Conservation (phyloP, 2,888 invertebrate genomes). For the Cephus spinipes region DNA sequence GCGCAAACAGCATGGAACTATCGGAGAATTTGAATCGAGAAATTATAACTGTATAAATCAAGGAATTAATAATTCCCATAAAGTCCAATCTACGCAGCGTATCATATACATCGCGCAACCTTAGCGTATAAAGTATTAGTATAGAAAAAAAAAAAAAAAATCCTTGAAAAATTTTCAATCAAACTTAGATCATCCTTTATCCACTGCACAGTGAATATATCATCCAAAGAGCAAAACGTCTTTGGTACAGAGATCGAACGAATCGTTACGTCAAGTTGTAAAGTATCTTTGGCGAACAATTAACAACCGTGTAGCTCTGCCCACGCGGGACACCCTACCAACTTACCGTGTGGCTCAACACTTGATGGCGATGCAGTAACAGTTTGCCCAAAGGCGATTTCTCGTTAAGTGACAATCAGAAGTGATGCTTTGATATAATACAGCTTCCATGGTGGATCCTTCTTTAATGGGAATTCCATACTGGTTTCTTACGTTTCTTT, state of each 20-base stretch:
- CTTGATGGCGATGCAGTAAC: constrained; percentile 39
- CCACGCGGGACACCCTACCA: constrained; percentile 38
- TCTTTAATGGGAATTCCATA: background rate
- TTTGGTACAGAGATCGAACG: background rate
- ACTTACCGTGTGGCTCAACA: constrained; percentile 26
- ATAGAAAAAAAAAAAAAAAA: background rate
- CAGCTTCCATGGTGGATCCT: constrained; percentile 6
- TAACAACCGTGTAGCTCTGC: constrained; percentile 52
- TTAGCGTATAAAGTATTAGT: background rate
- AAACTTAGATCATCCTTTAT: background rate
- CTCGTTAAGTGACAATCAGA: constrained; percentile 65
- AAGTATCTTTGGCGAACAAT: constrained; percentile 60
- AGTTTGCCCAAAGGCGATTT: constrained; percentile 57
- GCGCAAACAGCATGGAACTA: constrained; percentile 48
- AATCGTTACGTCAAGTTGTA: constrained; percentile 28
- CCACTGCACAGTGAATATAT: background rate
- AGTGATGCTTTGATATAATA: constrained; percentile 55
- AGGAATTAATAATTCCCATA: background rate
- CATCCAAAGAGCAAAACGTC: background rate
- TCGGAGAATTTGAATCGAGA: constrained; percentile 46
- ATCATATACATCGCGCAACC: background rate
- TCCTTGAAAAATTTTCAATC: background rate
- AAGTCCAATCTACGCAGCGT: background rate
- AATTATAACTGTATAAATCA: constrained; percentile 32
- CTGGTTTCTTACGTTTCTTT: background rate